Evolutionary conservation across 2,113 vertebrate genomes (phyloP).

Genomic region (Marcusenius ussheri): DNA sequence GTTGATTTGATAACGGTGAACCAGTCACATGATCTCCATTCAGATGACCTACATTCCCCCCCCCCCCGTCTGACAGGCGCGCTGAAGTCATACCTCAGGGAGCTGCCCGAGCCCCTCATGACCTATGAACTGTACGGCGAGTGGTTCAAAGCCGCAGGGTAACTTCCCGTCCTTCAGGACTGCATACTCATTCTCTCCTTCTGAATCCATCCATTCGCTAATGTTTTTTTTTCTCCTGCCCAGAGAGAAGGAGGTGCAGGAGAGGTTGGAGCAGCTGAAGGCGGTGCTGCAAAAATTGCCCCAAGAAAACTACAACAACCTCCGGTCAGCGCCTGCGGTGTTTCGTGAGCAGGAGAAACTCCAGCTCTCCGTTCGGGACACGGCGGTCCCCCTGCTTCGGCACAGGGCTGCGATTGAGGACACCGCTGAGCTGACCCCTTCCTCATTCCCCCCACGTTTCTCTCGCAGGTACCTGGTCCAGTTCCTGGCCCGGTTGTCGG

Average conservation of each 20-base stretch:
- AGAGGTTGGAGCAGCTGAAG: conserved; percentile 66
- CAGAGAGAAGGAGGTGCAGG: conserved; percentile 73
- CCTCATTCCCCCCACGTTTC: neutral
- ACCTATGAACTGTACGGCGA: conserved; percentile 84
- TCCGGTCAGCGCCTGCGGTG: conserved; percentile 60
- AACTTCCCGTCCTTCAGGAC: conserved; percentile 13
- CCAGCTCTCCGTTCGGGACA: neutral
- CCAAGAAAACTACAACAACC: conserved; percentile 77
- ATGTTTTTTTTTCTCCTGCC: neutral
- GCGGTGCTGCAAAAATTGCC: conserved; percentile 70
- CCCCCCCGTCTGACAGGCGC: conserved; percentile 62
- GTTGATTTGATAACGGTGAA: neutral
- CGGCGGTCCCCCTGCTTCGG: fast-evolving
- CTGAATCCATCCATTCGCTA: neutral
- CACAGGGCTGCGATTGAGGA: neutral
- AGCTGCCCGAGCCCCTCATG: conserved; percentile 90
- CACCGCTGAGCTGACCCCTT: neutral
- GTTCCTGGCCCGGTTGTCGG: conserved; percentile 80
- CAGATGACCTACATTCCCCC: neutral
- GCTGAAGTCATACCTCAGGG: conserved; percentile 87
- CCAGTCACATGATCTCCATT: neutral
- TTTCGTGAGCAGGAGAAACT: neutral
- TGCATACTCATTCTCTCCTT: neutral
- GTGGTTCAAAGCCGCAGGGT: conserved; percentile 84
- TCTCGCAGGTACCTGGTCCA: conserved; percentile 80